These are phyloP conservation scores for Pygathrix nemaeus DNA, from an alignment of 2,113 vertebrate genomes.

Conservation along the genomic window DNA sequence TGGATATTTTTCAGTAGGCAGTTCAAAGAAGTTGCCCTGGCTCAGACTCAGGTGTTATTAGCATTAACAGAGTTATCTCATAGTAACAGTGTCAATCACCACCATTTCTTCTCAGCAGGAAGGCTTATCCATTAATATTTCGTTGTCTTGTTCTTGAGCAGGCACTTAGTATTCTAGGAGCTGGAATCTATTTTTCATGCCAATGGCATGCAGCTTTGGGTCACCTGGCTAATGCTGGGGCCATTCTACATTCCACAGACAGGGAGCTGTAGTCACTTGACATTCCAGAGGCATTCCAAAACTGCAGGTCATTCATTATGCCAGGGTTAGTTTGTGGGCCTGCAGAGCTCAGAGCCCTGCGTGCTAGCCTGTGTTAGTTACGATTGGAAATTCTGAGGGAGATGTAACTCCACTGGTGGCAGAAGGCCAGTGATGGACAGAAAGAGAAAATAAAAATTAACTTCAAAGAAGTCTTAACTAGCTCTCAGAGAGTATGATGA, in stretches of 20 bases:
- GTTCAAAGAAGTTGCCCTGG: background rate
- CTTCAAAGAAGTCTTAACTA: background rate
- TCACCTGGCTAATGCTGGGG: conserved; percentile 56
- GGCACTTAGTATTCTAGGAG: conserved; percentile 35
- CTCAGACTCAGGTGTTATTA: background rate
- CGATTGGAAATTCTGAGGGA: conserved; percentile 40
- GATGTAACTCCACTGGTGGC: background rate
- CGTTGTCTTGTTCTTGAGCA: conserved; percentile 24
- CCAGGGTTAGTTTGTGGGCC: conserved; percentile 63
- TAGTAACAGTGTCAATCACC: background rate
- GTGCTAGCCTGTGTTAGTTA: background rate
- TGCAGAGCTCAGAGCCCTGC: background rate
- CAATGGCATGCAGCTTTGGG: conserved; percentile 43
- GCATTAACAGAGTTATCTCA: background rate
- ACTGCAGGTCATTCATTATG: conserved; percentile 80
- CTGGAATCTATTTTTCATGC: conserved; percentile 49
- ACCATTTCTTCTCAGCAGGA: background rate
- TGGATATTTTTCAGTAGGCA: background rate
- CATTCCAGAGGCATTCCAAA: conserved; percentile 68
- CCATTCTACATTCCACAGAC: conserved; percentile 60
- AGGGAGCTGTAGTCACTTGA: conserved; percentile 56
- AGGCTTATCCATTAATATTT: background rate
- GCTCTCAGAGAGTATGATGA: background rate
- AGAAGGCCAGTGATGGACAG: conserved; percentile 28
- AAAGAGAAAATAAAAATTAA: conserved; percentile 46